phyloP scores from a whole-genome alignment of 2,113 vertebrate species.

The Pipra filicauda region DNA sequence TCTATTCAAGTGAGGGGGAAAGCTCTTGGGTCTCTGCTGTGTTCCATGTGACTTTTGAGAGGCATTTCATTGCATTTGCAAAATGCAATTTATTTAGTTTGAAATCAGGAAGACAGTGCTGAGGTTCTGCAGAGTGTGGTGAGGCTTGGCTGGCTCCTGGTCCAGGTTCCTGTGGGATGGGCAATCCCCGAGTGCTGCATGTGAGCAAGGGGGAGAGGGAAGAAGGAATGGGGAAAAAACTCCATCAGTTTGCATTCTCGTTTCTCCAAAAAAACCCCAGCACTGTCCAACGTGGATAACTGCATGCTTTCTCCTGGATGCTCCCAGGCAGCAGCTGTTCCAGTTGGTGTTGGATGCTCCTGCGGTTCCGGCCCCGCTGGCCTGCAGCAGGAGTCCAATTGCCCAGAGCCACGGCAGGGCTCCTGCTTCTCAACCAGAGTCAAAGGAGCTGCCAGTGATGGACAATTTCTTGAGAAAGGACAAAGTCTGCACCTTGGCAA shows the following conservation, averaged over 20 bases:
- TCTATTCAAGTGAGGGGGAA: neutral
- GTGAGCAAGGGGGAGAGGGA: neutral
- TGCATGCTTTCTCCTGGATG: neutral
- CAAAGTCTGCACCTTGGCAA: neutral
- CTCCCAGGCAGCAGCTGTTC: constrained; percentile 79
- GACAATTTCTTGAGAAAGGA: constrained; percentile 68
- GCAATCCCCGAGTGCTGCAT: neutral
- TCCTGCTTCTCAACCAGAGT: neutral
- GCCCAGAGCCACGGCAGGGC: constrained; percentile 51
- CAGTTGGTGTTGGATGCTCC: constrained; percentile 76
- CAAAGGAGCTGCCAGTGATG: constrained; percentile 50
- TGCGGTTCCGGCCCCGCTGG: constrained; percentile 67
- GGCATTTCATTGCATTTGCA: neutral
- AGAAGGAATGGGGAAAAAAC: neutral
- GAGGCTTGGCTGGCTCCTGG: neutral
- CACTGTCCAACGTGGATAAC: neutral
- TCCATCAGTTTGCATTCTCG: neutral
- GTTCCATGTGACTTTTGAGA: neutral
- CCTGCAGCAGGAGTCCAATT: constrained; percentile 3
- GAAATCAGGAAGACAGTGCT: neutral
- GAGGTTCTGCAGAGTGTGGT: neutral
- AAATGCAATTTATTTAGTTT: neutral
- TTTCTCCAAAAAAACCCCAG: neutral
- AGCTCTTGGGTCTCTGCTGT: too few species aligned
- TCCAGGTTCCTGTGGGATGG: neutral